Conservation (phyloP, 2,113 vertebrate genomes). For the Platycercus adscitus region DNA sequence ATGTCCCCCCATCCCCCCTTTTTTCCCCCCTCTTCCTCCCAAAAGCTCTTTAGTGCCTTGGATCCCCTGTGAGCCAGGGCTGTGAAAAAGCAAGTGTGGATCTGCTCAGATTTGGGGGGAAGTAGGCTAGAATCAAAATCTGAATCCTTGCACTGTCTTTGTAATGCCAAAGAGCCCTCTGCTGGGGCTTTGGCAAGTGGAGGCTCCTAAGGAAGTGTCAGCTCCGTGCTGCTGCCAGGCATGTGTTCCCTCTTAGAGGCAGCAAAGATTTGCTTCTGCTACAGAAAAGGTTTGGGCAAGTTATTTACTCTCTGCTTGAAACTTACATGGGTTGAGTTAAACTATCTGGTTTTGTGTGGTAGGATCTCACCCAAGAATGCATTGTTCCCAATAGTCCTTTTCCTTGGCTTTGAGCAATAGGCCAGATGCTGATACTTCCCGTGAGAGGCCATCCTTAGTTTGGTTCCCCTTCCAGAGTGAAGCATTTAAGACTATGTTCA, state of each 20-base stretch:
- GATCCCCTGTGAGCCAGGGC: background rate
- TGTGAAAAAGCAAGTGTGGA: background rate
- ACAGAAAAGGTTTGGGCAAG: background rate
- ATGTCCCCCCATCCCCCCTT: background rate
- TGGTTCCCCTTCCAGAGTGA: background rate
- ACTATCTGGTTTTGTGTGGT: background rate
- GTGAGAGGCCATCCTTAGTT: background rate
- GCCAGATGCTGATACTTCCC: background rate
- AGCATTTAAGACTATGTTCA: rapidly evolving
- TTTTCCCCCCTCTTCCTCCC: rapidly evolving
- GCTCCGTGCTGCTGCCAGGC: background rate
- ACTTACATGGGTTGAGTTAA: rapidly evolving
- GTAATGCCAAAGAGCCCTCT: background rate
- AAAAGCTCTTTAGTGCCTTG: background rate
- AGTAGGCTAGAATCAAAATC: background rate
- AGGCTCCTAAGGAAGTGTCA: background rate
- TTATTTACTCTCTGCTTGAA: background rate
- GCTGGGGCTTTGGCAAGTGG: background rate
- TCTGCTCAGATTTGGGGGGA: background rate
- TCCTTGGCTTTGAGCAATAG: background rate
- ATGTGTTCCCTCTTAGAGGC: background rate
- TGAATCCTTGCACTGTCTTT: background rate
- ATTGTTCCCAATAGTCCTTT: background rate
- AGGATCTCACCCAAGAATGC: background rate
- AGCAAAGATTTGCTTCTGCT: background rate